Conservation (phyloP, 1,140 invertebrate genomes). For the Apocrypta bakeri region DNA sequence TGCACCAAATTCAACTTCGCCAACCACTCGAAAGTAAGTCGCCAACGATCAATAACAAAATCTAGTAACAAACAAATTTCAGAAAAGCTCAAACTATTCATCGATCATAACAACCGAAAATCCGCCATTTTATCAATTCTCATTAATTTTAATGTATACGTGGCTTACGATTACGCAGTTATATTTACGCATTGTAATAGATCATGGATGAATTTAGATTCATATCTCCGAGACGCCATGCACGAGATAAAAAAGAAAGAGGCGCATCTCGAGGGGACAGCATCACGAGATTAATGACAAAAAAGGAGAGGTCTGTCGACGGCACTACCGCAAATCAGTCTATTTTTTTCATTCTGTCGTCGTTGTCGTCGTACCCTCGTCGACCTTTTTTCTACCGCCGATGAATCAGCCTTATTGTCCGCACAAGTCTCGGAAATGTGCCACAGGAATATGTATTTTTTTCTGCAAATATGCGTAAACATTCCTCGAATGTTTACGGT, state of each 20-base stretch:
- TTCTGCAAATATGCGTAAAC: neutral
- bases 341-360: slow-evolving; percentile 43
- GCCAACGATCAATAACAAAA: no score
- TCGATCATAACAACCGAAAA: neutral
- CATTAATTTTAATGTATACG: neutral
- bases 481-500: slow-evolving; percentile 15
- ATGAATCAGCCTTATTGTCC: slow-evolving; percentile 36
- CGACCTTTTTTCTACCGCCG: slow-evolving; percentile 18
- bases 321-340: slow-evolving; percentile 17
- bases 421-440: slow-evolving; percentile 10
- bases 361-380: neutral
- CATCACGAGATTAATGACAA: slow-evolving; percentile 31
- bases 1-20: neutral
- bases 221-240: neutral
- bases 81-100: neutral
- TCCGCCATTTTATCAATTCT: neutral
- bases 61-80: neutral
- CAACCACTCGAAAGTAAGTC: no score
- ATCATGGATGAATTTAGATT: slow-evolving; percentile 12
- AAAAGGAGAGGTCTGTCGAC: slow-evolving; percentile 9
- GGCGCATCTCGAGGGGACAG: neutral
- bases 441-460: neutral
- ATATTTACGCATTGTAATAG: neutral
- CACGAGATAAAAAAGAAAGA: neutral
- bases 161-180: neutral